Evolutionary conservation across 2,797 vertebrate genomes (phyloP).

Genomic region (Phataginus tricuspis): DNA sequence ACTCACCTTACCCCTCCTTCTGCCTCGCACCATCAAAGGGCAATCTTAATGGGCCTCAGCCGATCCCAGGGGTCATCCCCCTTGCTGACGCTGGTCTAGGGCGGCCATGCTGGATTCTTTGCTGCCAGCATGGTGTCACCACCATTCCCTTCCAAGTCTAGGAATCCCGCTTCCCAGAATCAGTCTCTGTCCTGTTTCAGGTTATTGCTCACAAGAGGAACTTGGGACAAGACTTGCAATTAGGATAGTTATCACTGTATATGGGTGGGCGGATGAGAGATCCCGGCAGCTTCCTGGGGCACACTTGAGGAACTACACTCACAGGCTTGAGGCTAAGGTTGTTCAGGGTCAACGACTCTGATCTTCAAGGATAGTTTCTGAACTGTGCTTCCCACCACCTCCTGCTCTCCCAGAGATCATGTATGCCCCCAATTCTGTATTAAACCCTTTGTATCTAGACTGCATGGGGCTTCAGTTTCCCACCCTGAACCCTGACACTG

Average conservation of each 20-base stretch:
- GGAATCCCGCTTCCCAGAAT: background rate
- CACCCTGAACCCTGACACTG: background rate
- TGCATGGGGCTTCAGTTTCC: background rate
- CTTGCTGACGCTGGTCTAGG: background rate
- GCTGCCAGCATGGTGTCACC: background rate
- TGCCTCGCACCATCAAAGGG: background rate
- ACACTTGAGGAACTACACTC: background rate
- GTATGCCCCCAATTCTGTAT: background rate
- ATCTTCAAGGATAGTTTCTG: background rate
- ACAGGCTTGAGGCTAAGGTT: background rate
- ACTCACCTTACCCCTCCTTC: background rate
- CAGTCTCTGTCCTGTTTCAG: background rate
- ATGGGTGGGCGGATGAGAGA: background rate
- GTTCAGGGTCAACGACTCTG: background rate
- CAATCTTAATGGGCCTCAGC: background rate
- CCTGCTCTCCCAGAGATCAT: background rate
- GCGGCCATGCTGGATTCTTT: background rate
- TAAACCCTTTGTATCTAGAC: background rate
- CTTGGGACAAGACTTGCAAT: background rate
- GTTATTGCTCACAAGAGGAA: background rate
- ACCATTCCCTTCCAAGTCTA: background rate
- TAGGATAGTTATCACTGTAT: background rate
- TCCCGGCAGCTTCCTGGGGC: slow-evolving; percentile 7
- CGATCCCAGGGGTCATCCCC: background rate
- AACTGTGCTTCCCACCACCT: background rate